A percentile compares a stretch with the other conserved stretches of the same genome.
These are phyloP conservation scores for Isotomurus palustris DNA, from an alignment of 2,888 invertebrate species.

Conservation along the genomic window DNA sequence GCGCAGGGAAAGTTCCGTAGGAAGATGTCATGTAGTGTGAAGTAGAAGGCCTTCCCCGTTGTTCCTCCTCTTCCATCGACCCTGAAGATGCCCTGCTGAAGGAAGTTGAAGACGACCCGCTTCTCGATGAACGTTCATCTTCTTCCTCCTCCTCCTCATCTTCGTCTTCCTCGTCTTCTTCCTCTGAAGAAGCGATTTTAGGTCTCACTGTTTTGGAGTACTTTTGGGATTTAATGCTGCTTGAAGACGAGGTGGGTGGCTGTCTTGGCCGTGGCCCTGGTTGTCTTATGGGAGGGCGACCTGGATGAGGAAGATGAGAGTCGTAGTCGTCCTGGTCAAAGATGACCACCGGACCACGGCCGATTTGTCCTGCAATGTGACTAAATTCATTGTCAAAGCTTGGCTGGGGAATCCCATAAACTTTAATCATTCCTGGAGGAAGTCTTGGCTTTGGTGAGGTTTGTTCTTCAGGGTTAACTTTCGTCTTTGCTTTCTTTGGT, in stretches of 20 bases:
- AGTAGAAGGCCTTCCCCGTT: too few species aligned
- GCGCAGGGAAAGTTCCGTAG: neutral
- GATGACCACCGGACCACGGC: constrained; percentile 1
- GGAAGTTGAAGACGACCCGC: neutral
- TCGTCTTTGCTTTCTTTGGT: neutral
- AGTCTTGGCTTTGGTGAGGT: neutral
- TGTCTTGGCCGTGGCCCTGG: neutral
- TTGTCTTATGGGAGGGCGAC: neutral
- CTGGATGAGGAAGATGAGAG: constrained; percentile 5
- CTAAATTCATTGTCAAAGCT: constrained; percentile 29
- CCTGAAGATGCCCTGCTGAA: neutral
- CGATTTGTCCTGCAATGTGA: constrained; percentile 16
- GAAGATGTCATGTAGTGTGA: neutral
- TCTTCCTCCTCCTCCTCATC: constrained; percentile 10
- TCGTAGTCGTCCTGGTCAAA: constrained; percentile 33
- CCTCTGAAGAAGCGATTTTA: constrained; percentile 2
- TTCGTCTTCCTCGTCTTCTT: constrained; percentile 15
- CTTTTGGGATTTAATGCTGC: too few species aligned
- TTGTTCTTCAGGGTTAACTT: too few species aligned
- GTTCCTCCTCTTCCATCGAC: neutral
- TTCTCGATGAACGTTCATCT: constrained; percentile 5
- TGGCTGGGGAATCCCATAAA: constrained; percentile 23
- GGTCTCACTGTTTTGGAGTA: too few species aligned
- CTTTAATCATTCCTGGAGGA: constrained; percentile 21
- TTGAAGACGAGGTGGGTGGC: too few species aligned